Percentiles rank a stretch among this genome's conserved stretches.
phyloP scores from a whole-genome alignment of 2,888 invertebrate genomes.

The Allacma fusca region DNA sequence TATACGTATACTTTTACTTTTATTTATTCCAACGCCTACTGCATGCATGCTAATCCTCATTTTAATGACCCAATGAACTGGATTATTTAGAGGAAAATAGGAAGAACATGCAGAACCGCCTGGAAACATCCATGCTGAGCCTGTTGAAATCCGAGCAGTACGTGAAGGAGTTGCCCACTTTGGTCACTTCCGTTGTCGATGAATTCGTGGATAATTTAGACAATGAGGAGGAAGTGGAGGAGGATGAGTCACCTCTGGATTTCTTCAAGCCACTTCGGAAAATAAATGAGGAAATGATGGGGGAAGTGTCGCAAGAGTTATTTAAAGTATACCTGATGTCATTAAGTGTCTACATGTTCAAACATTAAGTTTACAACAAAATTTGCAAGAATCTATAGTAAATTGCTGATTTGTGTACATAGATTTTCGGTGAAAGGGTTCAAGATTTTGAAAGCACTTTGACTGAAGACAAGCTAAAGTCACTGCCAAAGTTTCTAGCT shows the following conservation, averaged over 20 bases:
- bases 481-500: conserved; percentile 4
- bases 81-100: conserved; percentile 33
- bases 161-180: conserved; percentile 20
- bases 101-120: conserved; percentile 30
- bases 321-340: conserved; percentile 26
- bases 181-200: conserved; percentile 37
- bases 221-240: conserved; percentile 16
- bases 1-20: no score
- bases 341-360: no score
- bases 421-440: conserved; percentile 23
- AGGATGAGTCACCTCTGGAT: conserved; percentile 13
- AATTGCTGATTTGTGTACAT: no score
- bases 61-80: background rate
- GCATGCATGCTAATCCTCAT: no score
- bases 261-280: conserved; percentile 21
- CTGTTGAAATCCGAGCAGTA: conserved; percentile 39
- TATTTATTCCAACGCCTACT: no score
- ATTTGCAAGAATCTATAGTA: no score
- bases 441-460: conserved; percentile 23
- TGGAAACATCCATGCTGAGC: conserved; percentile 31
- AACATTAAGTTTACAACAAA: no score
- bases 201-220: conserved; percentile 28
- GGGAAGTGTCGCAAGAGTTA: conserved; percentile 26
- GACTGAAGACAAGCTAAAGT: conserved; percentile 31
- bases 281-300: conserved; percentile 29